These are phyloP conservation scores for Cryptocephalus primarius DNA, from an alignment of 2,888 invertebrate species.

Conservation along the genomic window DNA sequence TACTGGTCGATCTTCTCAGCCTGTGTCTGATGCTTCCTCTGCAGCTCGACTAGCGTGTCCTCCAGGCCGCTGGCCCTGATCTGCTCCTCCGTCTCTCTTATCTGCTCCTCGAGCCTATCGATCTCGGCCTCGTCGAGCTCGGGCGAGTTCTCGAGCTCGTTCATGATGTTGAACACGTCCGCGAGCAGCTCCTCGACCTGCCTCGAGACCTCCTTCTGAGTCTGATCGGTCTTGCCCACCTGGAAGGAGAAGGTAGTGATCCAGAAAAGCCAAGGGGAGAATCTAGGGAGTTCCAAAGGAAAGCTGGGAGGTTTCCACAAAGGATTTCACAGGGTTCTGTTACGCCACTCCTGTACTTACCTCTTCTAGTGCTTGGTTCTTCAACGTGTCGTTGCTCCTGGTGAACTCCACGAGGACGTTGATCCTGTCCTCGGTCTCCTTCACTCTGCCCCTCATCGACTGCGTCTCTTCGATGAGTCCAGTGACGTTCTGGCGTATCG, in stretches of 20 bases:
- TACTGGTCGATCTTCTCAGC: conserved; percentile 67
- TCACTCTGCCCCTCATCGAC: conserved; percentile 55
- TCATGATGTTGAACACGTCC: conserved; percentile 67
- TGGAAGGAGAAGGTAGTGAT: conserved; percentile 27
- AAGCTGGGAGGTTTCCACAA: too few species aligned
- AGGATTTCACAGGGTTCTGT: too few species aligned
- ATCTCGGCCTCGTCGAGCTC: conserved; percentile 60
- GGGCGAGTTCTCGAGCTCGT: conserved; percentile 62
- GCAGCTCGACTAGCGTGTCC: conserved; percentile 60
- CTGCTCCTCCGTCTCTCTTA: conserved; percentile 59
- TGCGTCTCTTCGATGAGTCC: conserved; percentile 70
- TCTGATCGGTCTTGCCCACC: conserved; percentile 83
- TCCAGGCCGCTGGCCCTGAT: conserved; percentile 64
- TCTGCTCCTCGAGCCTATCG: conserved; percentile 47
- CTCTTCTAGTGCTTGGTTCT: conserved; percentile 63
- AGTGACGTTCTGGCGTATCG: conserved; percentile 64
- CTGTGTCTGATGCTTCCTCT: conserved; percentile 45
- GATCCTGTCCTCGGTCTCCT: conserved; percentile 58
- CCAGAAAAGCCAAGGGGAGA: not conserved
- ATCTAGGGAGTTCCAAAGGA: too few species aligned
- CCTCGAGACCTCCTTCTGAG: conserved; percentile 67
- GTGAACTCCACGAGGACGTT: conserved; percentile 53
- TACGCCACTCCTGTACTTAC: too few species aligned
- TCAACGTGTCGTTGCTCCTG: conserved; percentile 55
- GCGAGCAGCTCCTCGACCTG: conserved; percentile 71